Evolutionary conservation across 2,113 vertebrate species (phyloP).

Genomic region (Alosa alosa): DNA sequence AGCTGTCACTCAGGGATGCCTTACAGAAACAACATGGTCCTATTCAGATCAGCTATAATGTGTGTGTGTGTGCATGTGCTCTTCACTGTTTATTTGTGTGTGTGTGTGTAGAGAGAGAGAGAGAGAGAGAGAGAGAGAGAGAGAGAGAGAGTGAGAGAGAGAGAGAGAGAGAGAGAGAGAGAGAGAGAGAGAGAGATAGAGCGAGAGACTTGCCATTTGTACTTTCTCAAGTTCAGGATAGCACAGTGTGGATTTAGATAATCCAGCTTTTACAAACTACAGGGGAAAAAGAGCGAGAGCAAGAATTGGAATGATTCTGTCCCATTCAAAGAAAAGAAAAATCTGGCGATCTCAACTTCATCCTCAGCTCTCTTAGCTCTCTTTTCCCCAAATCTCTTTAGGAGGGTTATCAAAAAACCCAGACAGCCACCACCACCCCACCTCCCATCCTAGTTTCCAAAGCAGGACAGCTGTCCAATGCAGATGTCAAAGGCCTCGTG

Average conservation of each 20-base stretch:
- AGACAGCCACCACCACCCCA: neutral
- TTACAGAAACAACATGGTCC: neutral
- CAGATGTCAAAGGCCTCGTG: neutral
- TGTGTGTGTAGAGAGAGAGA: neutral
- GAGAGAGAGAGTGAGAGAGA: neutral
- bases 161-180: neutral
- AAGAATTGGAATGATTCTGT: neutral
- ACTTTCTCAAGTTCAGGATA: conserved; percentile 6
- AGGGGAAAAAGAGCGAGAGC: neutral
- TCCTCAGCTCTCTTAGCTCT: neutral
- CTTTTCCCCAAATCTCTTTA: neutral
- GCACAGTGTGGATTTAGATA: conserved; percentile 20
- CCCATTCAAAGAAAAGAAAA: conserved; percentile 36
- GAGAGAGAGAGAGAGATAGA: neutral
- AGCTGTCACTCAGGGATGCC: neutral
- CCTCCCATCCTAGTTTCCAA: neutral
- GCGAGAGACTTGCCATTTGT: neutral
- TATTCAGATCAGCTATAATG: neutral
- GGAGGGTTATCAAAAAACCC: neutral
- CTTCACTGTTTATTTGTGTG: neutral
- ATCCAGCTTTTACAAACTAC: conserved; percentile 8
- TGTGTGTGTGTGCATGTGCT: neutral
- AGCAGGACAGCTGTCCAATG: conserved; percentile 19
- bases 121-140: neutral
- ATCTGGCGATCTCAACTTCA: conserved; percentile 13